Percentiles rank a stretch among this genome's conserved stretches.
phyloP scores from a whole-genome alignment of 2,113 vertebrate genomes.

The Oenanthe oenanthe region DNA sequence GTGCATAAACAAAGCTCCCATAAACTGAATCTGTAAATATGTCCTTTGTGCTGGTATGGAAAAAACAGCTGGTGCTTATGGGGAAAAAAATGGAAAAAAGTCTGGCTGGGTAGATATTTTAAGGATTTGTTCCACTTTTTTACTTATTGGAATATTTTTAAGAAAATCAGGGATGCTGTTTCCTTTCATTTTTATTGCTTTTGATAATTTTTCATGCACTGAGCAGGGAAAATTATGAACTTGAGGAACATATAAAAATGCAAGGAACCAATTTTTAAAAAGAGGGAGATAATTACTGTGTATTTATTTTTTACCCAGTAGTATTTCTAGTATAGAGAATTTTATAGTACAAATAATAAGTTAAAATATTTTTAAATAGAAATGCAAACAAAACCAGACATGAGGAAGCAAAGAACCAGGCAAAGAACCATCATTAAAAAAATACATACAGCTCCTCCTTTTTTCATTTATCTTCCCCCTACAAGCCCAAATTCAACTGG shows the following conservation, averaged over 20 bases:
- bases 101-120: not conserved
- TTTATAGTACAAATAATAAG: not conserved
- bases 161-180: not conserved
- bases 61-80: not conserved
- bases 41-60: not conserved
- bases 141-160: not conserved
- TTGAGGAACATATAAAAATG: not conserved
- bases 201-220: not conserved
- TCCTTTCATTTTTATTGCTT: not conserved
- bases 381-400: not conserved
- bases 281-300: not conserved
- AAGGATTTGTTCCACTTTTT: slow-evolving; percentile 15
- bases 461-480: not conserved
- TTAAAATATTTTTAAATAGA: not conserved
- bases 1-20: slow-evolving; percentile 4
- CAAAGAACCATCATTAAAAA: not conserved
- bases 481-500: rapidly evolving
- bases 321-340: not conserved
- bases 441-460: not conserved
- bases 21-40: not conserved
- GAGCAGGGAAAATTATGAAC: not conserved
- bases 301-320: not conserved
- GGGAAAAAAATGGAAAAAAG: not conserved
- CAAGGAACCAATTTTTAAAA: not conserved
- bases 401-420: not conserved